Evolutionary conservation across 2,888 invertebrate species (phyloP), one percentile per base, ranked within the genome.

Genomic region (Stenichneumon culpator): DNA sequence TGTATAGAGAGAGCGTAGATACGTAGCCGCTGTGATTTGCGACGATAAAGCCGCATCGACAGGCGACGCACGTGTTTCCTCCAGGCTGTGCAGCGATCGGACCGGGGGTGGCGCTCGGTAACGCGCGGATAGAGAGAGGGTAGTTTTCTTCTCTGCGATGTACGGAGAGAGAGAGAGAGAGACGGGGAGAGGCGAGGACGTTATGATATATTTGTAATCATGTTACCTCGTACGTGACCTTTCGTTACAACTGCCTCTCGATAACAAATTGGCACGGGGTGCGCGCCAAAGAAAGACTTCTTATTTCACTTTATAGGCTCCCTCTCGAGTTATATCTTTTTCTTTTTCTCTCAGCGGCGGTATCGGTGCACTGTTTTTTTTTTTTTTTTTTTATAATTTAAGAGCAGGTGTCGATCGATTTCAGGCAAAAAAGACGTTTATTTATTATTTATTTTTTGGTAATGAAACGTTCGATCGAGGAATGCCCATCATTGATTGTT

Each of bases 191-290:
- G 84, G 86, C 85, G 86, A 87, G 89, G 81, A 90, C 89, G 89
- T 92, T 93, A 93, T 93, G 93, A 93, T 93, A 93, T 93, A 93
- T 93, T 93, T 93, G 93, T 93, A 93, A 93, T 93, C 93, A 91
- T 89, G 92, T 93, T 93, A 91, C 89, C 83, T 88, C 83, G 90
- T 91, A 92, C 93, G 92, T 92, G 93, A 92, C 93, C 89, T 92
- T 93, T 92, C 90, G 90, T 92, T 93, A 92, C 93, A 93, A 93
- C 93, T 93, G 92, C 90, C 89, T 90, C 92, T 87, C 72, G 88
- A 86, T 93, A 92, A 93, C 92, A 92, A 93, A 93, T 91, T 88
- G 89, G 39, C 75, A 83, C 80, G 70, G 80, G 79, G 82, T 69
- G 79, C 60, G 82, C 70, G 79, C 65, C 80, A 84, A 67, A 75